phyloP scores from a whole-genome alignment of 1,140 invertebrate species.

The Musca vetustissima region DNA sequence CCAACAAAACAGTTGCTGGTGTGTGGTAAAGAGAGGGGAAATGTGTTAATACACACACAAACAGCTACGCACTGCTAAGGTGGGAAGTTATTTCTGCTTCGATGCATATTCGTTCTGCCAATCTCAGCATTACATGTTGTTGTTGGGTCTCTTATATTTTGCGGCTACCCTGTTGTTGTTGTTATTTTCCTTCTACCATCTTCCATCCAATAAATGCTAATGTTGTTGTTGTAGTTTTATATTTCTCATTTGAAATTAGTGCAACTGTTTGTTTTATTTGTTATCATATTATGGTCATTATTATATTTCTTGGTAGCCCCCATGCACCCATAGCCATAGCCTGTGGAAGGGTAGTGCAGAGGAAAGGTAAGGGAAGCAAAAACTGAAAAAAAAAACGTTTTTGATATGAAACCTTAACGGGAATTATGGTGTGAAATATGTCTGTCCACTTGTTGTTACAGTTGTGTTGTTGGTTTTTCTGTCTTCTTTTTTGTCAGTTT shows the following conservation, averaged over 20 bases:
- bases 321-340: background rate
- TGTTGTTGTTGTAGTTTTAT: slow-evolving; percentile 11
- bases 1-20: no score
- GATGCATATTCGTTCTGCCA: slow-evolving; percentile 3
- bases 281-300: background rate
- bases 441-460: background rate
- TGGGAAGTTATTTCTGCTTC: slow-evolving; percentile 18
- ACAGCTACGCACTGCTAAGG: background rate
- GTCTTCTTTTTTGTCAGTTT: no score
- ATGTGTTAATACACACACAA: no score
- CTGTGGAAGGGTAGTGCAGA: background rate
- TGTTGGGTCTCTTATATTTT: background rate
- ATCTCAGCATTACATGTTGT: background rate
- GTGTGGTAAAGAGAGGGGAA: no score
- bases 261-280: slow-evolving; percentile 1
- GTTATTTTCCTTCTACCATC: no score
- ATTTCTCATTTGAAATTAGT: slow-evolving; percentile 8
- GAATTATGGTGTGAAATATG: slow-evolving; percentile 6
- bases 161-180: background rate
- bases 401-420: no score
- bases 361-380: background rate
- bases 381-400: background rate
- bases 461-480: no score
- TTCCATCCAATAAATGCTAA: background rate
- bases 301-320: background rate